These are phyloP conservation scores for Characodon lateralis DNA, from an alignment of 2,797 vertebrate species.

Conservation along the genomic window DNA sequence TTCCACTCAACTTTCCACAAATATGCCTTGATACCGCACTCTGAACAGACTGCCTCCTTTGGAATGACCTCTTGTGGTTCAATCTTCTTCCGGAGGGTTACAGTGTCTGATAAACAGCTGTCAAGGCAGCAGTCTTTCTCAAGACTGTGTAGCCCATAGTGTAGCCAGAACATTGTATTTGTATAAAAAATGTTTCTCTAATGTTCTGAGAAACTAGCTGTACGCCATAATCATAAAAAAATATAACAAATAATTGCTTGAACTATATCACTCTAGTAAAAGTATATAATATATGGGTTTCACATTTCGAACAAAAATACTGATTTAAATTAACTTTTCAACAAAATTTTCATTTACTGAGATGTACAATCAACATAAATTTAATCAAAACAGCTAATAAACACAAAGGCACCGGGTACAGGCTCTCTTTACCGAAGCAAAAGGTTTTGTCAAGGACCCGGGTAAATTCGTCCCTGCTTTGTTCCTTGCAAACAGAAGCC, in stretches of 20 bases:
- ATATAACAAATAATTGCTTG: not conserved
- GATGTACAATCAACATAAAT: slow-evolving; percentile 3
- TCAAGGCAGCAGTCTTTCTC: not conserved
- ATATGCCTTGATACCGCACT: not conserved
- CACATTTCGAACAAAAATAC: not conserved
- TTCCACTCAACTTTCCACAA: not conserved
- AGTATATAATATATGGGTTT: not conserved
- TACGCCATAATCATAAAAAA: not conserved
- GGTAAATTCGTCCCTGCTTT: slow-evolving; percentile 49
- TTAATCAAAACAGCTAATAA: not conserved
- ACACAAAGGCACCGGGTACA: slow-evolving; percentile 5
- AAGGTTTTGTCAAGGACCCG: slow-evolving; percentile 28
- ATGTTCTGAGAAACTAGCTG: not conserved
- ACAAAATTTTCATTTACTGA: not conserved
- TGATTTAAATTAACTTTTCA: not conserved
- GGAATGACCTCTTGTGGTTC: not conserved
- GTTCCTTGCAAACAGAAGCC: slow-evolving; percentile 41
- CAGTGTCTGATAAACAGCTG: not conserved
- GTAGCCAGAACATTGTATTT: not conserved
- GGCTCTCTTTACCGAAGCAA: not conserved
- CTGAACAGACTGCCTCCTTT: not conserved
- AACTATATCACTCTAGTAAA: not conserved
- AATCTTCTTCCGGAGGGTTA: not conserved
- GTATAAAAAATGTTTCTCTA: not conserved
- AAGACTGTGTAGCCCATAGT: not conserved